Evolutionary conservation across 2,797 vertebrate genomes (phyloP), one percentile per base, ranked within the genome.

Genomic region (Urosaurus nigricauda): DNA sequence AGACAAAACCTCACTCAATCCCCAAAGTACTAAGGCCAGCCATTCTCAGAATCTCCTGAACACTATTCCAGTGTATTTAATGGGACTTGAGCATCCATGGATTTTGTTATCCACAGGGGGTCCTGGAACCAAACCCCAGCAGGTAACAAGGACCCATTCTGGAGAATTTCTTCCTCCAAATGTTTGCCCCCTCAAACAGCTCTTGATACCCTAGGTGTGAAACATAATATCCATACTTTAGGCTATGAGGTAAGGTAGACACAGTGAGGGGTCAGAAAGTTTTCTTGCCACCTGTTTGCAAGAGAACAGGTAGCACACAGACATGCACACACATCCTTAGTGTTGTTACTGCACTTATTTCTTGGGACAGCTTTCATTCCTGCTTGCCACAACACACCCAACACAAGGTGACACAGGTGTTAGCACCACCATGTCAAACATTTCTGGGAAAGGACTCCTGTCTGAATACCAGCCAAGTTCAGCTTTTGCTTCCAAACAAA

Each of bases 251-350:
- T 75, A 75, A 86, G n/a, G 47, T n/a, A 78, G 51, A 78, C 71
- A 89, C 88, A 89, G 88, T 89, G 88, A 77, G 35, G 84, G 84
- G 88, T 86, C 88, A 82, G 79, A 60, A 83, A 17, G 21, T 21
- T 53, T 47, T 26, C 43, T 32, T 37, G 71, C 37, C 29, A n/a
- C 47, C 47, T 5, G 13, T 71, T 70, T 56, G 53, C 77, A 26
- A n/a, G 32, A 43, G 29, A 58, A 83, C 35, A 56, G 58, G 43
- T 17, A 29, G 35, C n/a, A 17, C 43, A 75, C 21, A 13, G n/a
- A 51, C 56, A 21, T n/a, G 21, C 12, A 4, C 14, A 80, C n/a
- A n/a, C 53, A 5, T 26, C 51, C 37, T 58, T 89, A 71, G 43
- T 16, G 58, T 65, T 53, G 29, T 70, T 2, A 32, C 32, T 17